Percentiles rank a stretch among this genome's conserved stretches.
Evolutionary conservation across 37 sponge, comb jelly and placozoan species (phyloP).

Genomic region (Haliclona indistincta): DNA sequence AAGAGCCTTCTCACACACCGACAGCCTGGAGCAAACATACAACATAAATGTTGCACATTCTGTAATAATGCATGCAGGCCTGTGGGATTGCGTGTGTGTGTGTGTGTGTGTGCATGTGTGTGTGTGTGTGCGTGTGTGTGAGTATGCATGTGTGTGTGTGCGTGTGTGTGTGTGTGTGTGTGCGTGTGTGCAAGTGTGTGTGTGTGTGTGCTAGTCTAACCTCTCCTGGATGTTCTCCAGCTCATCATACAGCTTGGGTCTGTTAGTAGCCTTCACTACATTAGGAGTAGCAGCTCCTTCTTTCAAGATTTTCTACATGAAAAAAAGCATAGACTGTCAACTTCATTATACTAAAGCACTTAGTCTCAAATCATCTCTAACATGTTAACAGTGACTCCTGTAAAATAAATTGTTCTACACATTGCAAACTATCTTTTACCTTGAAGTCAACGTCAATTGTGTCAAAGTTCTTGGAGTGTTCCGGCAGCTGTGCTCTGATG

Average conservation of each 20-base stretch:
- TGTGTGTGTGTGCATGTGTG: background rate
- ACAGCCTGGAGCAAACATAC: conserved; percentile 43
- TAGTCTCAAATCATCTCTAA: background rate
- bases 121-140: background rate
- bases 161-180: background rate
- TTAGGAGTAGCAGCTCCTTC: conserved; percentile 89
- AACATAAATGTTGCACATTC: background rate
- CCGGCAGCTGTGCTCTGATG: conserved; percentile 93
- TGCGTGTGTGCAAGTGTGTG: background rate
- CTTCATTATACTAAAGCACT: background rate
- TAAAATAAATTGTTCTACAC: background rate
- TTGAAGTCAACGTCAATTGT: conserved; percentile 95
- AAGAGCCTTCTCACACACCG: conserved; percentile 98
- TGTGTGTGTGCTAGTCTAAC: conserved; percentile 6
- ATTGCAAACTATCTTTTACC: conserved; percentile 21
- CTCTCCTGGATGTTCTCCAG: conserved; percentile 91
- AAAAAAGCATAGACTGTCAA: background rate
- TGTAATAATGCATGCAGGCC: background rate
- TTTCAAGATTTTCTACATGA: conserved; percentile 34
- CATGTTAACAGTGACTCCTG: background rate
- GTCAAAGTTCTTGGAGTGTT: conserved; percentile 96
- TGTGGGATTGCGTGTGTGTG: background rate
- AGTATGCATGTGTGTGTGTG: background rate
- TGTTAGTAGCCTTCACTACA: conserved; percentile 93
- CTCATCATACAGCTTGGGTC: conserved; percentile 77